These are phyloP conservation scores for Puntigrus tetrazona DNA, from an alignment of 2,113 vertebrate genomes.

Conservation along the genomic window DNA sequence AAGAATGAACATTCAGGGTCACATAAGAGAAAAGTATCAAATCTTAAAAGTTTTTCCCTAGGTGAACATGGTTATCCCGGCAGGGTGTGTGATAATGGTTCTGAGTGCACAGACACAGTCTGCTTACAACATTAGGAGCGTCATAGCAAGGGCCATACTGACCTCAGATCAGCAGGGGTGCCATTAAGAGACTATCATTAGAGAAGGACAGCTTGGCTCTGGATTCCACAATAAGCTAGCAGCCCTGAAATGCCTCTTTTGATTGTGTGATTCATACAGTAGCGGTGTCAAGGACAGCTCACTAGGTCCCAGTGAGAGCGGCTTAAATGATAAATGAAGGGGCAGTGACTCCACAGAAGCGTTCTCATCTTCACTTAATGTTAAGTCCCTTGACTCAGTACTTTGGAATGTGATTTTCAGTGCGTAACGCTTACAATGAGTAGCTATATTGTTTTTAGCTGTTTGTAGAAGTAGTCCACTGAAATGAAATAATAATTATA, in stretches of 20 bases:
- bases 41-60: conserved; percentile 27
- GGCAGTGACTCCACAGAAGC: background rate
- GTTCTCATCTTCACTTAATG: background rate
- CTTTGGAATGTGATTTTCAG: background rate
- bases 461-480: too few species aligned
- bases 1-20: conserved; percentile 7
- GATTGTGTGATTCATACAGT: conserved; percentile 21
- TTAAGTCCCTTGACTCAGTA: background rate
- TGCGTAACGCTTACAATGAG: background rate
- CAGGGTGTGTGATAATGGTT: conserved; percentile 19
- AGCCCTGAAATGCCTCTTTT: conserved; percentile 19
- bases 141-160: background rate
- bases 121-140: conserved; percentile 4
- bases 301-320: background rate
- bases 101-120: background rate
- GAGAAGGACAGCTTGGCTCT: conserved; percentile 3
- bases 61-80: conserved; percentile 30
- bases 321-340: conserved; percentile 24
- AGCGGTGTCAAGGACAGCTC: conserved; percentile 32
- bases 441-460: background rate
- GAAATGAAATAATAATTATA: too few species aligned
- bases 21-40: background rate
- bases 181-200: conserved; percentile 27
- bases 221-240: conserved; percentile 16
- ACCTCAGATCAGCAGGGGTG: conserved; percentile 33